Evolutionary conservation across 2,113 vertebrate genomes (phyloP).

Genomic region (zebrafish (Danio rerio)): DNA sequence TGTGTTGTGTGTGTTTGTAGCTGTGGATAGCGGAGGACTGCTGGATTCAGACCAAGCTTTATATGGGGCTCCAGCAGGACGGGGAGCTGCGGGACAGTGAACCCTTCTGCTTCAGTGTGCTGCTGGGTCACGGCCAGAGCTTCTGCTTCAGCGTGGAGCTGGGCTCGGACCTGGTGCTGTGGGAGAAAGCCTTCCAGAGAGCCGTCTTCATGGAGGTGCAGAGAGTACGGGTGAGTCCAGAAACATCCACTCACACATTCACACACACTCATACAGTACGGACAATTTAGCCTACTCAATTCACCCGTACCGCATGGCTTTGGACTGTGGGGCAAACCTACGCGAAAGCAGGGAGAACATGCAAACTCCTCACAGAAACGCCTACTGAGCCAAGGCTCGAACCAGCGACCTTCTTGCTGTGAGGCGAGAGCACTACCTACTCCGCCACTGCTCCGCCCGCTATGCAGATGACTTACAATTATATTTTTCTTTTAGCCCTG

Average conservation of each 20-base stretch:
- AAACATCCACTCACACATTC: background rate
- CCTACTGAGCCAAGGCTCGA: no score
- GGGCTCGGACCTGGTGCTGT: constrained; percentile 83
- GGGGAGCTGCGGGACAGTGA: constrained; percentile 82
- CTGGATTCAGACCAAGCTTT: constrained; percentile 87
- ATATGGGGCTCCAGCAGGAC: constrained; percentile 85
- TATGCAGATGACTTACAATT: no score
- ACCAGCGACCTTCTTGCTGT: no score
- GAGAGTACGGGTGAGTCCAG: constrained; percentile 82
- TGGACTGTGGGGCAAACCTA: no score
- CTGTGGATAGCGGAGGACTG: constrained; percentile 88
- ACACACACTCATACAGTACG: no score
- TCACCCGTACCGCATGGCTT: no score
- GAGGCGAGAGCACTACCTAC: no score
- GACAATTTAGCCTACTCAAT: no score
- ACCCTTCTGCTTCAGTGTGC: constrained; percentile 87
- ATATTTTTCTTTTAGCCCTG: no score
- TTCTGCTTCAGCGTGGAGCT: constrained; percentile 88
- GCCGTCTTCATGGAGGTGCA: constrained; percentile 92
- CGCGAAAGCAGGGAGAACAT: no score
- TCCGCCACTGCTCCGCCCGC: no score
- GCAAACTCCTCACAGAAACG: no score
- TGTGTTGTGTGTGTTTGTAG: constrained; percentile 71
- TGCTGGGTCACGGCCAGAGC: constrained; percentile 85
- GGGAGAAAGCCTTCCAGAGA: constrained; percentile 93